Conservation (phyloP, 1,140 invertebrate genomes). For the Cataglyphis hispanica region DNA sequence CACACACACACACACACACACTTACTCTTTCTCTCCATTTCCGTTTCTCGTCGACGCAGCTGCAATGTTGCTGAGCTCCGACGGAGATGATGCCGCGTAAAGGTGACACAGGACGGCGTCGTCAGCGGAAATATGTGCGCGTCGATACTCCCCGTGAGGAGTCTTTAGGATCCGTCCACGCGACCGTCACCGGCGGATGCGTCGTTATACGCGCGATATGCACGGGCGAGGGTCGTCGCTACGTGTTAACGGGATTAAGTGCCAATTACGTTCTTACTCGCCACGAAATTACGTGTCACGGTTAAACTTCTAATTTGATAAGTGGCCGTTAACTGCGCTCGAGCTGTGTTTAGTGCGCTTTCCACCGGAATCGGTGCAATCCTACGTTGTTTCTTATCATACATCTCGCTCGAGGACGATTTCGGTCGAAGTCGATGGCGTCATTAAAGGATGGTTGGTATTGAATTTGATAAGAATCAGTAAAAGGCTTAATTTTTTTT, state of each 20-base stretch:
- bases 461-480: no score
- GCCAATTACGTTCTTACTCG: slow-evolving; percentile 81
- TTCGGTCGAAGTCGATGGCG: neutral
- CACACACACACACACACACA: no score
- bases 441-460: no score
- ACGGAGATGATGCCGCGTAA: slow-evolving; percentile 37
- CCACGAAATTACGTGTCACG: slow-evolving; percentile 75
- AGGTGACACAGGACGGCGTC: neutral
- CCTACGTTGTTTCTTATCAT: slow-evolving; percentile 29
- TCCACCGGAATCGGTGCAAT: slow-evolving; percentile 7
- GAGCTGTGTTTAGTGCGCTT: slow-evolving; percentile 37
- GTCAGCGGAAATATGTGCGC: slow-evolving; percentile 45
- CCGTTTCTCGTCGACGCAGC: neutral
- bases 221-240: slow-evolving; percentile 32
- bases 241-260: slow-evolving; percentile 80
- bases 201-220: slow-evolving; percentile 41
- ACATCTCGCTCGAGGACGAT: neutral
- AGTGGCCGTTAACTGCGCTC: slow-evolving; percentile 74
- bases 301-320: slow-evolving; percentile 81
- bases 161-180: slow-evolving; percentile 20
- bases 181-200: slow-evolving; percentile 8
- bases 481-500: no score
- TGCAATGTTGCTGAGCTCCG: slow-evolving; percentile 20
- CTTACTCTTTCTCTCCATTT: neutral
- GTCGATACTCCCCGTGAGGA: slow-evolving; percentile 33